Base-by-base conservation (phyloP, 37 sponge, comb jelly and placozoan species). In the Geodia barretti region DNA sequence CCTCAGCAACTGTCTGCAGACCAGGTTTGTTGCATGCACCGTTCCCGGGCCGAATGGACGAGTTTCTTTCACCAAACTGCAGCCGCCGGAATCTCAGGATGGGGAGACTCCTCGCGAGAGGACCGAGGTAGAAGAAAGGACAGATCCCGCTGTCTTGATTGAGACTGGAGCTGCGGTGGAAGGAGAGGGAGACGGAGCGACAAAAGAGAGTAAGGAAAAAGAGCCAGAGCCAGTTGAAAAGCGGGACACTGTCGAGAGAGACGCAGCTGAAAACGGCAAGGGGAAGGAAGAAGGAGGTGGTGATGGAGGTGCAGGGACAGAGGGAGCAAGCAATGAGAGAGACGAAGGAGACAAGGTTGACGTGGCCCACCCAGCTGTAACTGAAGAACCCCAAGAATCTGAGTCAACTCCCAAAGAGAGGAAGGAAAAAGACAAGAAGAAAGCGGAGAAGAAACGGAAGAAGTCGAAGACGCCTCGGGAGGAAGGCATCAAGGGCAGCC, bases 371-470 rank as follows among this genome's bases (percentile, higher is more conserved):
- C 64, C 64, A 63, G 60, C n/a, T n/a, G n/a, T n/a, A n/a, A n/a
- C n/a, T n/a, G n/a, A n/a, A n/a, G n/a, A n/a, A n/a, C n/a, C 54
- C 7, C 62, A 59, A 75, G 76, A 75, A 59, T 29, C 37, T 60
- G 24, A 30, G 19, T 8, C 25, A 64, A 26, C n/a, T n/a, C n/a
- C n/a, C n/a, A n/a, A n/a, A n/a, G n/a, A 64, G 65, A 64, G 30
- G 65, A 26, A 7, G 7, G 65, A 29, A 7, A 47, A 60, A 26
- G 60, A 36, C 21, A 65, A 64, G 14, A 39, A 72, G 66, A 82
- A 73, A 35, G 54, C 69, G n/a, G 67, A 54, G 68, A 65, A 75
- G 39, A 76, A 84, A 68, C 41, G 68, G 84, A 68, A 33, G 42
- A 60, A 41, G 36, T 68, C 70, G 28, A 47, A 36, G 21, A 68